Evolutionary conservation across 1,140 invertebrate species (phyloP), one percentile per base, ranked within the genome.

Genomic region (Protaetia brevitarsis): DNA sequence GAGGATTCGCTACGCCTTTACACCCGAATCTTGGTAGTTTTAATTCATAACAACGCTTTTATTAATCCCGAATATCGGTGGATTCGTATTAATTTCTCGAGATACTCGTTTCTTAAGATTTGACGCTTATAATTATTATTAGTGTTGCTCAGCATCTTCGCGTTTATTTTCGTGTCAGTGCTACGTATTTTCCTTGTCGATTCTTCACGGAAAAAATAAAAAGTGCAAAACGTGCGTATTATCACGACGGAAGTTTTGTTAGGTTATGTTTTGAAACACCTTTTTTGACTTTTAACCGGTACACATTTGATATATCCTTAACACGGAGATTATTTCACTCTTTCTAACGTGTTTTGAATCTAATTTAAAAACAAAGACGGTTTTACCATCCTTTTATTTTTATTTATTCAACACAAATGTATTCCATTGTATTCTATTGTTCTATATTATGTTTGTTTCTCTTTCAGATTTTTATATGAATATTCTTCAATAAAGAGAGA

Each of bases 191-290:
- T n/a, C n/a, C n/a, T n/a, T 16, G 21, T 41, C 31, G 31, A 7
- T 34, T 8, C 7, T 34, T 34, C 7, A 8, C 7, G 31, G 7
- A n/a, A n/a, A 34, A 34, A 34, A 34, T 8, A 19, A 51, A 51
- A 19, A 51, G 26, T 10, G 19, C 41, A 23, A 51, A 51, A 19
- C 41, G 41, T 51, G 41, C 41, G 26, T 62, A 34, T 34, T 34
- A 11, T 29, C n/a, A 5, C 34, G 26, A 63, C 8, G 36, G 11
- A 37, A 37, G 31, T 62, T 41, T 63, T 23, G 60, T 60, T 63
- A 73, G 72, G 72, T 73, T 73, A 73, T 72, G 71, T 73, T 73
- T 68, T 72, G 66, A 66, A 28, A 31, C 16, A 57, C 29, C 51
- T 51, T 69, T 73, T 73, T 66, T 71, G 51, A 56, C 67, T 67